These are phyloP conservation scores for Lycocerus yunnanus DNA, from an alignment of 2,888 invertebrate genomes.

Conservation along the genomic window DNA sequence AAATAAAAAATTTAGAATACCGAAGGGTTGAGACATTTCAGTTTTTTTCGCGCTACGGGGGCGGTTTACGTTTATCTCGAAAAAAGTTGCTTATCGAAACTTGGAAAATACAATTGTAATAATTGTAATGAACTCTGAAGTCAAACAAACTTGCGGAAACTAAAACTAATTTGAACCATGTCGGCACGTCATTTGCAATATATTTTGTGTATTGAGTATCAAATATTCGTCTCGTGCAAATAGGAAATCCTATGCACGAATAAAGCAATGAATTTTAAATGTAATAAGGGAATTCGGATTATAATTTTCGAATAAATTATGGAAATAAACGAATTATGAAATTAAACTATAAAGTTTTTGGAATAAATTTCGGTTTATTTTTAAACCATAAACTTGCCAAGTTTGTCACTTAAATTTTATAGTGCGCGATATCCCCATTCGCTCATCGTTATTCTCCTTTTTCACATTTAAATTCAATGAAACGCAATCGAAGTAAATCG, in stretches of 20 bases:
- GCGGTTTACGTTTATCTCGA: neutral
- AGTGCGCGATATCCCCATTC: neutral
- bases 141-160: constrained; percentile 11
- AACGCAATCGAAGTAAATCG: neutral
- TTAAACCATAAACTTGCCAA: neutral
- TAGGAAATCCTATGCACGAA: constrained; percentile 23
- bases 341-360: neutral
- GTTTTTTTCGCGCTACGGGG: neutral
- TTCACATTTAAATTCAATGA: neutral
- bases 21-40: neutral
- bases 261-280: constrained; percentile 31
- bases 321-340: constrained; percentile 10
- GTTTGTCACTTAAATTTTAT: neutral
- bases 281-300: constrained; percentile 27
- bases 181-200: constrained; percentile 15
- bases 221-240: constrained; percentile 25
- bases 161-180: constrained; percentile 12
- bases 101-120: neutral
- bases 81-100: neutral
- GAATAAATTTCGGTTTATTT: neutral
- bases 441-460: neutral
- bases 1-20: neutral
- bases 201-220: constrained; percentile 17
- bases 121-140: constrained; percentile 4
- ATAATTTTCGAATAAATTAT: constrained; percentile 27